These are phyloP conservation scores for Volucella bombylans DNA, from an alignment of 2,888 invertebrate species.

Conservation along the genomic window DNA sequence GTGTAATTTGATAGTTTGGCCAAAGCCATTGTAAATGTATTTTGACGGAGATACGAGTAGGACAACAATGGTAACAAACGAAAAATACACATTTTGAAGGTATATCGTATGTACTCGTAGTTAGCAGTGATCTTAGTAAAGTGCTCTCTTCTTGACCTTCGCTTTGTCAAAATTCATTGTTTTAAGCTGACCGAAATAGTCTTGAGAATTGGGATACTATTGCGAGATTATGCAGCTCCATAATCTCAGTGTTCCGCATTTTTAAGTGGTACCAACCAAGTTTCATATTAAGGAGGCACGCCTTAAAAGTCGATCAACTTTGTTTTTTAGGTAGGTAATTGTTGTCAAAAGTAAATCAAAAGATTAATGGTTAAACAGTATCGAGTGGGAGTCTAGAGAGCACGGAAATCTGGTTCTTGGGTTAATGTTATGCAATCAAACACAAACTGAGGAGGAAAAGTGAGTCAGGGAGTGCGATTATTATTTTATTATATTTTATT, in stretches of 20 bases:
- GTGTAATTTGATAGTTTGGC: constrained; percentile 52
- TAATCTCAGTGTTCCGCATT: constrained; percentile 62
- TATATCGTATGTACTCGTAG: constrained; percentile 6
- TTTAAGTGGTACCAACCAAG: constrained; percentile 16
- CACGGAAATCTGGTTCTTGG: constrained; percentile 50
- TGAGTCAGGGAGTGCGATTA: constrained; percentile 10
- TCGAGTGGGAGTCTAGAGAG: constrained; percentile 49
- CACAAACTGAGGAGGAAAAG: constrained; percentile 24
- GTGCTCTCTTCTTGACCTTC: constrained; percentile 52
- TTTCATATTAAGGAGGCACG: constrained; percentile 46
- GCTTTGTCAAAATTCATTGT: constrained; percentile 27
- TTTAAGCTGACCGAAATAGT: constrained; percentile 2
- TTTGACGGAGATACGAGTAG: constrained; percentile 7
- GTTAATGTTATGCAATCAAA: constrained; percentile 42
- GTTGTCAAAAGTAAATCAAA: constrained; percentile 52
- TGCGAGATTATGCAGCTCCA: constrained; percentile 25
- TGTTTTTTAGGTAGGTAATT: constrained; percentile 17
- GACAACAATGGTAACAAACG: constrained; percentile 17
- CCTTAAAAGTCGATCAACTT: constrained; percentile 51
- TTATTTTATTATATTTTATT: not conserved
- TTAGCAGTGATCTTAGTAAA: constrained; percentile 22
- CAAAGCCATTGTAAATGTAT: constrained; percentile 33
- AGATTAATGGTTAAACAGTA: constrained; percentile 39
- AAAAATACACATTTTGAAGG: not conserved
- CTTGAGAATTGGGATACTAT: constrained; percentile 36